Evolutionary conservation across 2,113 vertebrate genomes (phyloP).

Genomic region (Euleptes europaea): DNA sequence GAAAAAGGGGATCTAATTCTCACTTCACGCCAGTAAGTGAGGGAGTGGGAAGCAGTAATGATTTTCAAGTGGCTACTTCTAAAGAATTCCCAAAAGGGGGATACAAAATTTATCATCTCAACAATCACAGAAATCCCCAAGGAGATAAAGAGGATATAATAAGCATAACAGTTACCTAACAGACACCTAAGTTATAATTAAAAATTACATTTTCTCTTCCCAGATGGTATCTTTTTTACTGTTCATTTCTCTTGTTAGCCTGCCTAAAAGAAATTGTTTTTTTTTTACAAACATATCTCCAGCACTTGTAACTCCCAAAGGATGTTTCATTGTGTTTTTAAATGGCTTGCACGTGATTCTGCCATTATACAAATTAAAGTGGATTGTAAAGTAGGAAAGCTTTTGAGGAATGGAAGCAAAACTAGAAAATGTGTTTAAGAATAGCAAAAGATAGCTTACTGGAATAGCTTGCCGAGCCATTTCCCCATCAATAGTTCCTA

Average conservation of each 20-base stretch:
- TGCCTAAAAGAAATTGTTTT: conserved; percentile 28
- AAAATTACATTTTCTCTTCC: conserved; percentile 53
- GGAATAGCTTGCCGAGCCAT: too few species aligned
- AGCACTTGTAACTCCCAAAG: neutral
- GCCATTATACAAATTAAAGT: neutral
- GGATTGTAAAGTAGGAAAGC: neutral
- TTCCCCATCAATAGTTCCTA: neutral
- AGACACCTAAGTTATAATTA: neutral
- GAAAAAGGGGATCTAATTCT: neutral
- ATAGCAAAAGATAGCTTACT: neutral
- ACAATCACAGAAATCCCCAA: conserved; percentile 45
- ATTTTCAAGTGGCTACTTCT: conserved; percentile 71
- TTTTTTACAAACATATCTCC: neutral
- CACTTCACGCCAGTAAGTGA: neutral
- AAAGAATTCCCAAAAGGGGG: conserved; percentile 64
- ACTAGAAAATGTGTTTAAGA: conserved; percentile 18
- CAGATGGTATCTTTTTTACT: neutral
- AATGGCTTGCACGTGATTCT: conserved; percentile 30
- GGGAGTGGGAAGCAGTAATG: conserved; percentile 46
- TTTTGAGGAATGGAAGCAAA: neutral
- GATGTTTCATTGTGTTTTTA: neutral
- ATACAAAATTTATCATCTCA: conserved; percentile 56
- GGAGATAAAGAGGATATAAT: conserved; percentile 39
- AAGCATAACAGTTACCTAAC: conserved; percentile 30
- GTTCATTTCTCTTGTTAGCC: conserved; percentile 24